Evolutionary conservation across 2,888 invertebrate genomes (phyloP).

Genomic region (Drosophila incognita): DNA sequence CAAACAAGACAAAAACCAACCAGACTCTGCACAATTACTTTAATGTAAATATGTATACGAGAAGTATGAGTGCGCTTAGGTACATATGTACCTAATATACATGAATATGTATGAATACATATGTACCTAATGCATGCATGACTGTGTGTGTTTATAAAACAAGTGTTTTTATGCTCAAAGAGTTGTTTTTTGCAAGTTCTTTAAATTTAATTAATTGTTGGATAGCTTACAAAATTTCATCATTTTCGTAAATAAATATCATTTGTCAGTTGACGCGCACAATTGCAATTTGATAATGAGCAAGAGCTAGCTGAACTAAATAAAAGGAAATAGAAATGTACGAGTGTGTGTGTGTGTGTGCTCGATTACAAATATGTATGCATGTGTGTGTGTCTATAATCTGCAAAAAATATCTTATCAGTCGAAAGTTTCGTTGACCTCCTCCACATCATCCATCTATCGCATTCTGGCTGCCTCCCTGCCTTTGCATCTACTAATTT

Average conservation of each 20-base stretch:
- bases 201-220: not conserved
- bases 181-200: not conserved
- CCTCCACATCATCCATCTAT: constrained; percentile 24
- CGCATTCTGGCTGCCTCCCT: constrained; percentile 16
- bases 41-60: constrained; percentile 6
- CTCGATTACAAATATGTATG: not conserved
- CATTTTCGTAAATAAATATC: constrained; percentile 6
- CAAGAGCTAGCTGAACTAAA: constrained; percentile 18
- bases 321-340: constrained; percentile 9
- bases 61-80: constrained; percentile 1
- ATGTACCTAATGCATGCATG: not conserved
- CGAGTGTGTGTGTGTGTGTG: constrained; percentile 31
- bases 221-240: constrained; percentile 8
- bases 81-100: not conserved
- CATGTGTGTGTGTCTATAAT: constrained; percentile 43
- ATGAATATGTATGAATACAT: not conserved
- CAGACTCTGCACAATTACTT: constrained; percentile 19
- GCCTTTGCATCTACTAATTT: constrained; percentile 37
- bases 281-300: constrained; percentile 8
- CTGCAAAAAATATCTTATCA: constrained; percentile 57
- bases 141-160: too few species aligned
- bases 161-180: not conserved
- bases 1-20: constrained; percentile 18
- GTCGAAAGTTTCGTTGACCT: constrained; percentile 64
- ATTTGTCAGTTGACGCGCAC: not conserved